Evolutionary conservation across 2,888 invertebrate species (phyloP).

Genomic region (Aleiodes testaceus): DNA sequence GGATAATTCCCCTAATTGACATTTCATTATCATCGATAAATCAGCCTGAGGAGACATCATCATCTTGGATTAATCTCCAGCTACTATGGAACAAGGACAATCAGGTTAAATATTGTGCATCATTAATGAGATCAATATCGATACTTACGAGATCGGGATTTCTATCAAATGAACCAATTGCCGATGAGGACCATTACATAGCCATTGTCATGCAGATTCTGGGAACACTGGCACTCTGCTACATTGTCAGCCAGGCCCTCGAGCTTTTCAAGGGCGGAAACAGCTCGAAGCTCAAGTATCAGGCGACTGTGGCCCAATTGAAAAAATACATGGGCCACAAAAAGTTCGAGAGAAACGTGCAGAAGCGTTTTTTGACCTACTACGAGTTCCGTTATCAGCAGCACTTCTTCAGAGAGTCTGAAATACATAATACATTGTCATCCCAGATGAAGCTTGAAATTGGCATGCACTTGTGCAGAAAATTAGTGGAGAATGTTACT

Average conservation of each 20-base stretch:
- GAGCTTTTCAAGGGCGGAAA: constrained; percentile 62
- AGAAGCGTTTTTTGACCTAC: constrained; percentile 62
- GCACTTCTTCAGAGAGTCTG: constrained; percentile 63
- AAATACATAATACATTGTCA: constrained; percentile 65
- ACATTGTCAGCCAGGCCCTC: constrained; percentile 61
- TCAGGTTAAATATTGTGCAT: constrained; percentile 55
- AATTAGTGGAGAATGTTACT: constrained; percentile 75
- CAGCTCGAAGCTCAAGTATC: constrained; percentile 65
- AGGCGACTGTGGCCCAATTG: constrained; percentile 62
- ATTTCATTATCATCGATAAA: constrained; percentile 49
- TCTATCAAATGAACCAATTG: constrained; percentile 52
- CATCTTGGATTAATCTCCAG: constrained; percentile 62
- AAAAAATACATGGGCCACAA: constrained; percentile 67
- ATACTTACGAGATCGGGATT: constrained; percentile 64
- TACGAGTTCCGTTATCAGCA: constrained; percentile 67
- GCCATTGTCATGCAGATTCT: constrained; percentile 56
- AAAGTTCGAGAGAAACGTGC: constrained; percentile 61
- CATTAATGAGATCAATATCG: constrained; percentile 59
- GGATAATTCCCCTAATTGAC: constrained; percentile 61
- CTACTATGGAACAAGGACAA: constrained; percentile 55
- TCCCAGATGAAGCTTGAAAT: constrained; percentile 73
- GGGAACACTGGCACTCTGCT: constrained; percentile 58
- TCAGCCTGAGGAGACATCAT: constrained; percentile 51
- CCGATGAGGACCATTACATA: constrained; percentile 61
- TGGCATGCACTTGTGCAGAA: constrained; percentile 75